Evolutionary conservation across 2,888 invertebrate genomes (phyloP), one percentile per base, ranked within the genome.

Genomic region (Leptothorax acervorum): DNA sequence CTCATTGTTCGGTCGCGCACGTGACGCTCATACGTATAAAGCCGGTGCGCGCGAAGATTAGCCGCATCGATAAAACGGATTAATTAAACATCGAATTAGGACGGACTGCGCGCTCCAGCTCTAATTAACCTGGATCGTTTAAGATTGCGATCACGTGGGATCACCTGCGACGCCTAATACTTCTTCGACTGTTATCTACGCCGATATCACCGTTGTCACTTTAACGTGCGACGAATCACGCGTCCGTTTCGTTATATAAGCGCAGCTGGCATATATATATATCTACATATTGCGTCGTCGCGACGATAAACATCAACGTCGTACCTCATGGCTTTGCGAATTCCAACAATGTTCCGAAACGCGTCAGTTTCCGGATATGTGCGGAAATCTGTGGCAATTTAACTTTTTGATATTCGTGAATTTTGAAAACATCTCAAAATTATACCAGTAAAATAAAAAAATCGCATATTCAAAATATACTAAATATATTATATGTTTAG

Each of bases 201-300:
- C 35, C 45, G 35, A 68, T 79, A 45, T 79, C 57, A 18, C 48
- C 35, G 35, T 79, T 73, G 79, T 60, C 79, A 60, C 60, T 73
- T 79, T 28, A 74, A 81, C 48, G 60, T 60, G 79, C 65, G 55
- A 55, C 79, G 83, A 79, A 87, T 87, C 86, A 70, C 86, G 88
- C 89, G 85, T 88, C 83, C 86, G 86, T 90, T 91, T 89, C 87
- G 90, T 93, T 93, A 92, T 91, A 90, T 91, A 93, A 92, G 86
- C 68, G 76, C 83, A 87, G 86, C 82, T 60, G 60, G 28, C 18
- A 18, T 28, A 48, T 23, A 76, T 70, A 85, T 78, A 70, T 62
- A 18, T 28, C 31, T 23, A 76, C 73, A 85, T 78, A 70, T 62
- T 66, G 66, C 65, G 65, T 74, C 60, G 65, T 74, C 53, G 45